Conservation (phyloP, 2,888 invertebrate genomes). For the Nowickia ferox region DNA sequence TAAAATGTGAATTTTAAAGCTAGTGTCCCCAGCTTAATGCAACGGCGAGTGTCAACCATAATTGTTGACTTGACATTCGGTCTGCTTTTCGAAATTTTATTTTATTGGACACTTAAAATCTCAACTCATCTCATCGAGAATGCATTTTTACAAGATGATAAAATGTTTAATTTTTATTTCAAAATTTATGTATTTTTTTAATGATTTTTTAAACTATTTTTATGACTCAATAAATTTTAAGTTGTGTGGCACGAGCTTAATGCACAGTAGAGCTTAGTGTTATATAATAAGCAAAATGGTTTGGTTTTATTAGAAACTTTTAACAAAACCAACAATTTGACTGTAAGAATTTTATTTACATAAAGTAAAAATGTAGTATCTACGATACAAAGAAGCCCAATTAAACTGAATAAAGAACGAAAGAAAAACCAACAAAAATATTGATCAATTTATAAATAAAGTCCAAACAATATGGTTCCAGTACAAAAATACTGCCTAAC, state of each 20-base stretch:
- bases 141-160: slow-evolving; percentile 13
- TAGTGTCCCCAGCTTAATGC: not conserved
- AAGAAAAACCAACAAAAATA: no score
- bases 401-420: no score
- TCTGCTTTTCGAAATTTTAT: not conserved
- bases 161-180: slow-evolving; percentile 2
- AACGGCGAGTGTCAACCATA: not conserved
- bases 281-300: no score
- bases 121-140: slow-evolving; percentile 17
- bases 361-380: no score
- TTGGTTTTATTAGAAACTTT: no score
- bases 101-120: slow-evolving; percentile 7
- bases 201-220: not conserved
- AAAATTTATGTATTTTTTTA: slow-evolving; percentile 23
- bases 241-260: not conserved
- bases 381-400: no score
- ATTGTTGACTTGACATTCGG: slow-evolving; percentile 6
- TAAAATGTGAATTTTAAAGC: not conserved
- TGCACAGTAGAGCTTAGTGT: not conserved
- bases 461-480: no score
- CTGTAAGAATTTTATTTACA: no score
- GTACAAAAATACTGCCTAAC: no score
- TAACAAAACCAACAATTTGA: no score
- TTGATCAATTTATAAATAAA: no score
- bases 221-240: slow-evolving; percentile 31